Percentiles rank a stretch among this genome's conserved stretches.
Conservation (phyloP, 2,888 invertebrate genomes). For the Tricholauxania praeusta region DNA sequence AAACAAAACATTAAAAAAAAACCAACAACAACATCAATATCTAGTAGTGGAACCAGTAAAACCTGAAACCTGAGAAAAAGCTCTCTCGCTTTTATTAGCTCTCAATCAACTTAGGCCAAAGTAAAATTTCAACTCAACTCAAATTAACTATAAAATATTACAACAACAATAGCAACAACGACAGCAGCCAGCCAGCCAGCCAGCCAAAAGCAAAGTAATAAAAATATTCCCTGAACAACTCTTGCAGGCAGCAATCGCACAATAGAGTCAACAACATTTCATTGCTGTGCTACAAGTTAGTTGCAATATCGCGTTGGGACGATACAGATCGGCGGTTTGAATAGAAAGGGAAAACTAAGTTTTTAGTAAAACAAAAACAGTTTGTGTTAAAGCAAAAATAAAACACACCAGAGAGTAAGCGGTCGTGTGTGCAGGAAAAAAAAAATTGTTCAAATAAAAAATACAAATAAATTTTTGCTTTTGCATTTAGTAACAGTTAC, state of each 20-base stretch:
- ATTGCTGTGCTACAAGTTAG: slow-evolving; percentile 19
- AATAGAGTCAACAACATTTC: slow-evolving; percentile 6
- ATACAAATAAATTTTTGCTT: no score
- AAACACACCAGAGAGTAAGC: background rate
- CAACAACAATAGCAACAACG: slow-evolving; percentile 24
- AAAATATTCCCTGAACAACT: background rate
- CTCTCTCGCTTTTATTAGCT: slow-evolving; percentile 11
- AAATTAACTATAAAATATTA: slow-evolving; percentile 21
- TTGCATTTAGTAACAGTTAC: no score
- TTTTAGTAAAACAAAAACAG: no score
- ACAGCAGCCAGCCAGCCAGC: no score
- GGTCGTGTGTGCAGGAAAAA: background rate
- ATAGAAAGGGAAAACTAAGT: slow-evolving; percentile 1
- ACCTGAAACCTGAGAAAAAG: slow-evolving; percentile 27
- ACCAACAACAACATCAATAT: background rate
- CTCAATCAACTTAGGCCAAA: slow-evolving; percentile 13
- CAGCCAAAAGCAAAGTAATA: background rate
- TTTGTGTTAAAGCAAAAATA: background rate
- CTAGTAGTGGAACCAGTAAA: slow-evolving; percentile 26
- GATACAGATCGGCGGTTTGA: slow-evolving; percentile 33
- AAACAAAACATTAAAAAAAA: background rate
- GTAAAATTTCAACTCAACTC: slow-evolving; percentile 10
- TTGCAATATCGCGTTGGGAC: slow-evolving; percentile 41
- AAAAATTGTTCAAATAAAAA: background rate
- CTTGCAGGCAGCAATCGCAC: background rate